Base-by-base conservation (phyloP, 2,113 vertebrate genomes). In the Myotis davidii region DNA sequence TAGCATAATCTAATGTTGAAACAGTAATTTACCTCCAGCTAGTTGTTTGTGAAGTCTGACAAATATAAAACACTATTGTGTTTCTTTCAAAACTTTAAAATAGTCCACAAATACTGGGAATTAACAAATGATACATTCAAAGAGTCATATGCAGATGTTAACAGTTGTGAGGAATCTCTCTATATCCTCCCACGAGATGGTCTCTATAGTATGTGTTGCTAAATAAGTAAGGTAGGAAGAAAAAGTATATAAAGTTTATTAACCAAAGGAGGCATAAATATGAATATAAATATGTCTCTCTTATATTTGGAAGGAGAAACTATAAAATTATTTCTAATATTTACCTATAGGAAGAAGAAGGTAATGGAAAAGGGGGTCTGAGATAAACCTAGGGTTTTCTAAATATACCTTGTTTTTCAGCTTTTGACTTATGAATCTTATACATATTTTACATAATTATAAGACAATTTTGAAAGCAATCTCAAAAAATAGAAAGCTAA, bases 401-500 rank as follows among this genome's bases (percentile, higher is more conserved):
- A 95, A 56, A 84, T 74, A 85, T 23, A 59, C n/a, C 7, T 54
- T 85, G 25, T 32, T 93, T 70, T 91, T 37, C 20, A 29, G 54
- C 42, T 90, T 87, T 87, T 95, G 67, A 89, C 37, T 78, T 94
- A 50, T 16, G 5, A 84, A 87, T 34, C 21, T 45, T 93, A 91
- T 16, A 85, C 65, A 54, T 32, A 10, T 39, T 94, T 88, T 85
- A 77, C 17, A 82, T 88, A 70, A 91, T 85, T 96, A 34, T 56
- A 82, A 94, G 77, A 65, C n/a, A 85, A 88, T 72, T 73, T 96
- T 77, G 27, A 93, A 94, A 70, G 37, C 1, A 70, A 34, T 34
- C 45, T 76, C 84, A 93, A 93, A 93, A 95, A 93, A 88, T 65
- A 76, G 78, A 81, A 94, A 90, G 14, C 37, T 76, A 94, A 94